Evolutionary conservation across 35 echinoderm and acorn worm species (phyloP), one percentile per base, ranked within the genome.

Genomic region (Anneissia japonica): DNA sequence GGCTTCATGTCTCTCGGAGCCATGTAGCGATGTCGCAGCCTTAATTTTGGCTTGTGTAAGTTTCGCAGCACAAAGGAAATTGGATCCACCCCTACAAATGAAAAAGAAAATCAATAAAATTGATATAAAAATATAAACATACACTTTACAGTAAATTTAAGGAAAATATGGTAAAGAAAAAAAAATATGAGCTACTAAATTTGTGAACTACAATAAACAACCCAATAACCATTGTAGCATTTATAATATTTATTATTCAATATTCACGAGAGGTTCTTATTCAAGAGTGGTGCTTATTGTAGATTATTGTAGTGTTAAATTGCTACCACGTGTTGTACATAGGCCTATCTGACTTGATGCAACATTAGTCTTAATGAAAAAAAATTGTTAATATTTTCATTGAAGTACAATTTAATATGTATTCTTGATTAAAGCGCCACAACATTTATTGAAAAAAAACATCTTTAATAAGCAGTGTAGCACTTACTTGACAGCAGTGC

Each of bases 21-120:
- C 13, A 96, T 39, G 79, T 96, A 96, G 0, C 86, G 76, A 78
- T 96, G 93, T 29, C 93, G 51, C 83, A 96, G 73, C 14, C 36
- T 84, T 19, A 96, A 91, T 5, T 77, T 46, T n/a, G 89, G 86
- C 7, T 91, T 86, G 34, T 79, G 45, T 9, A 96, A 81, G 77
- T 96, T 83, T 30, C 89, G 85, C 19, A 89, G 32, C 17, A 96
- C 87, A 34, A 81, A 92, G 9, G 82, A 85, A 3, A 90, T 74
- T 0, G 93, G 93, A 36, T 91, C 90, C 4, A 96, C 75, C 11
- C 93, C 93, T 96, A 4, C 1, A 83, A 32, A 35, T 79, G 17
- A 38, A 17, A 81, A 38, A 37, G 14, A 9, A 78, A 80, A 87
- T 21, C 32, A 38, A 26, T 45, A 37, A 23, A 78, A 17, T 78